Conservation (phyloP, 2,888 invertebrate species). For the Macaria notata region DNA sequence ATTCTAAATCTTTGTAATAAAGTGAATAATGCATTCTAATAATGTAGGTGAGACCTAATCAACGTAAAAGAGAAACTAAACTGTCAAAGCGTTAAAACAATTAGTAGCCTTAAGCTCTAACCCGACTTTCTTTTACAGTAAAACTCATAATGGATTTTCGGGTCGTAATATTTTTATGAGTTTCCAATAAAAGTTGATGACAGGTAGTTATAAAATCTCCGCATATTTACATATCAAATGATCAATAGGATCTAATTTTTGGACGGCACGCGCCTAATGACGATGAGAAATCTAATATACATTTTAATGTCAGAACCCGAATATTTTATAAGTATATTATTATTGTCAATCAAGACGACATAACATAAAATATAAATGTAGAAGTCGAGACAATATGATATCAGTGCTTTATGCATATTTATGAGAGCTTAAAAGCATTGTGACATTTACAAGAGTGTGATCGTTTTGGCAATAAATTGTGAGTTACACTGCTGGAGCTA, state of each 20-base stretch:
- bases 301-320: conserved; percentile 25
- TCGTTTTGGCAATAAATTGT: conserved; percentile 15
- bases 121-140: conserved; percentile 31
- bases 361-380: conserved; percentile 16
- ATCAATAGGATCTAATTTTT: conserved; percentile 31
- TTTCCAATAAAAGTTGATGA: conserved; percentile 35
- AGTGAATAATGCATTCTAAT: no score
- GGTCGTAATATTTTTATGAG: conserved; percentile 36
- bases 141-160: conserved; percentile 31
- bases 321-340: conserved; percentile 15
- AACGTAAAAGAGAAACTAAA: conserved; percentile 10
- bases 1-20: no score
- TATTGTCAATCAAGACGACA: conserved; percentile 13
- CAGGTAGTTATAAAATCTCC: conserved; percentile 33
- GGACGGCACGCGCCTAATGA: conserved; percentile 36
- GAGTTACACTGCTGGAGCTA: conserved; percentile 6
- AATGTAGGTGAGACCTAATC: conserved; percentile 1
- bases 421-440: conserved; percentile 26
- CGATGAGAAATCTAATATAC: conserved; percentile 26
- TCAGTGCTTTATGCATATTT: conserved; percentile 19
- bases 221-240: conserved; percentile 38
- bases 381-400: conserved; percentile 15
- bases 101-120: conserved; percentile 15
- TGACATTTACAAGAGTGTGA: conserved; percentile 21
- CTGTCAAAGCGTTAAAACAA: conserved; percentile 15